Conservation (phyloP, 2,888 invertebrate species). For the Escarpia spicata region DNA sequence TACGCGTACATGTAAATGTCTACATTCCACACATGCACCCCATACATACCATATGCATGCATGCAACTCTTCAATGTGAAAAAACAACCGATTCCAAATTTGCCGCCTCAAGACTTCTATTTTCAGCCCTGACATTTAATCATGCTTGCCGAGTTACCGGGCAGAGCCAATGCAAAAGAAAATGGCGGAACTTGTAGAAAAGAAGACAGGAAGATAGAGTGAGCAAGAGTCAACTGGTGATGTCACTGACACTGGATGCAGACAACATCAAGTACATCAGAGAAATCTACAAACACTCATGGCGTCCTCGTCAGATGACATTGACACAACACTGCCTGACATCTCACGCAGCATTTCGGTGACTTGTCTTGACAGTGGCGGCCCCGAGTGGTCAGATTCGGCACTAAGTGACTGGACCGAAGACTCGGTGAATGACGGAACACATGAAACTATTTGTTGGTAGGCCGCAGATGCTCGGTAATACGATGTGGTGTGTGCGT, state of each 20-base stretch:
- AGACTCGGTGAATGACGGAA: neutral
- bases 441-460: neutral
- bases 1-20: no score
- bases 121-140: no score
- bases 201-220: neutral
- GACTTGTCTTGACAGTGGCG: neutral
- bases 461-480: neutral
- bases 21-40: neutral
- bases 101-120: no score
- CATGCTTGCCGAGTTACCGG: neutral
- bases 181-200: neutral
- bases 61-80: no score
- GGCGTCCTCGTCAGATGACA: neutral
- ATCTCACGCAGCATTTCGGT: neutral
- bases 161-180: neutral
- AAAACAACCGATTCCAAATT: no score
- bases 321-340: neutral
- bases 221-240: neutral
- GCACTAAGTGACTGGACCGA: neutral
- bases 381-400: neutral
- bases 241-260: neutral
- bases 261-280: neutral
- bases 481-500: neutral
- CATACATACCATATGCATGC: neutral
- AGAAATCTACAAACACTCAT: slow-evolving; percentile 8